Percentiles rank a stretch among this genome's conserved stretches.
These are phyloP conservation scores for Philopotamus ludificatus DNA, from an alignment of 1,140 invertebrate species.

Conservation along the genomic window DNA sequence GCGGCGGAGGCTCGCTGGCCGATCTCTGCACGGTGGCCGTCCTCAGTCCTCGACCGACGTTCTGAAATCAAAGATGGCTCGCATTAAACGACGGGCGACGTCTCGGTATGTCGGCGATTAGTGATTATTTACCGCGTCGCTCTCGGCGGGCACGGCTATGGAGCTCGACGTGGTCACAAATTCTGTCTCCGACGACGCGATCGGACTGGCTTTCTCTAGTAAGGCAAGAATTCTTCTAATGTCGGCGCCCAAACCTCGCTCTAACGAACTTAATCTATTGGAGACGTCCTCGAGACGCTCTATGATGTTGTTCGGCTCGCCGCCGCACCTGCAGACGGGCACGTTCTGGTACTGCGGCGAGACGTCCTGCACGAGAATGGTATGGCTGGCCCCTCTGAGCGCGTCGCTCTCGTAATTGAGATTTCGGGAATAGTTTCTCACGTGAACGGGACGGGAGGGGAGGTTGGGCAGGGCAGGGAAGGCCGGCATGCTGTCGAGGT, in stretches of 20 bases:
- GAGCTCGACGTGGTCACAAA: constrained; percentile 49
- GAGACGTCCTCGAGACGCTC: constrained; percentile 65
- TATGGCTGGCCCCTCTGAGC: constrained; percentile 28
- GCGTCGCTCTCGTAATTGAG: constrained; percentile 35
- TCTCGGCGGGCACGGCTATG: constrained; percentile 45
- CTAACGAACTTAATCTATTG: constrained; percentile 61
- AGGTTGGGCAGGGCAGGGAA: constrained; percentile 23
- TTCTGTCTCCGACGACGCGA: constrained; percentile 50
- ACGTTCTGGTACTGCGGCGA: constrained; percentile 55
- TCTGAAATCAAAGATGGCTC: neutral
- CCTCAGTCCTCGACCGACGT: constrained; percentile 42
- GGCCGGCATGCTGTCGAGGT: constrained; percentile 31
- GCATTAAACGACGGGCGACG: neutral
- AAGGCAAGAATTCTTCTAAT: constrained; percentile 66
- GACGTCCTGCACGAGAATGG: constrained; percentile 45
- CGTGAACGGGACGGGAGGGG: constrained; percentile 32
- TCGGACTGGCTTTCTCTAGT: constrained; percentile 59
- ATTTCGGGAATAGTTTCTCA: constrained; percentile 34
- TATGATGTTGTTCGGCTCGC: constrained; percentile 46
- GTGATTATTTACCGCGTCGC: constrained; percentile 46
- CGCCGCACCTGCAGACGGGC: constrained; percentile 35
- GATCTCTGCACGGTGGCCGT: constrained; percentile 59
- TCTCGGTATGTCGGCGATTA: neutral
- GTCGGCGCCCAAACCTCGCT: constrained; percentile 65
- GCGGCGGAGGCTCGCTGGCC: constrained; percentile 62